These are phyloP conservation scores for Cnemophilus loriae DNA, from an alignment of 2,113 vertebrate genomes.

Conservation along the genomic window DNA sequence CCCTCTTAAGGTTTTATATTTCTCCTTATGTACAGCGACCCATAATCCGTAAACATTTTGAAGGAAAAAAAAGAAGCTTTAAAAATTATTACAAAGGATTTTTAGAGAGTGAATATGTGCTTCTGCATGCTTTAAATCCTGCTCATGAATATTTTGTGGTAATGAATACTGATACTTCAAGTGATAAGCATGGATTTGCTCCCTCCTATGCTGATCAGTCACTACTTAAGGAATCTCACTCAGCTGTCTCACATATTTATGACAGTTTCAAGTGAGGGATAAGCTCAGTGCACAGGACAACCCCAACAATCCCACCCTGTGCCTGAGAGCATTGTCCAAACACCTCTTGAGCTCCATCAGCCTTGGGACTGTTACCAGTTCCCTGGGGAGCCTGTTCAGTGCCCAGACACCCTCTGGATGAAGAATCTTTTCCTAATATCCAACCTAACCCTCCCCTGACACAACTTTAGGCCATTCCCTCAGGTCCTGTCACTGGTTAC, in stretches of 20 bases:
- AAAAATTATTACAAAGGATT: not conserved
- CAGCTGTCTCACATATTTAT: not conserved
- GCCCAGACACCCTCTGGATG: not conserved
- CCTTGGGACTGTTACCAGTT: not conserved
- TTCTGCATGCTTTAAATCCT: not conserved
- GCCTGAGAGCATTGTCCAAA: not conserved
- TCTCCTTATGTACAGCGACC: not conserved
- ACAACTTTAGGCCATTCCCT: not conserved
- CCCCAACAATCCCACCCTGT: not conserved
- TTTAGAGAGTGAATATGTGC: not conserved
- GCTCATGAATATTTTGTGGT: not conserved
- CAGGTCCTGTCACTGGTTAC: not conserved
- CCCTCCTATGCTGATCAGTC: not conserved
- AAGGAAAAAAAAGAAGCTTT: not conserved
- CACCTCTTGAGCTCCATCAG: fast-evolving
- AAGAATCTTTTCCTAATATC: not conserved
- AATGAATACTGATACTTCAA: not conserved
- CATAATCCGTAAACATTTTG: not conserved
- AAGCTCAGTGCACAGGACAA: not conserved
- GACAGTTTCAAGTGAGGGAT: not conserved
- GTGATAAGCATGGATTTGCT: not conserved
- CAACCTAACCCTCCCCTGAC: not conserved
- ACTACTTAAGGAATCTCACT: not conserved
- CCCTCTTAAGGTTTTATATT: not conserved
- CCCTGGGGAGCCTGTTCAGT: not conserved